Evolutionary conservation across 92 coral and sea anemone species (phyloP).

Genomic region (Parazoanthus darwini): DNA sequence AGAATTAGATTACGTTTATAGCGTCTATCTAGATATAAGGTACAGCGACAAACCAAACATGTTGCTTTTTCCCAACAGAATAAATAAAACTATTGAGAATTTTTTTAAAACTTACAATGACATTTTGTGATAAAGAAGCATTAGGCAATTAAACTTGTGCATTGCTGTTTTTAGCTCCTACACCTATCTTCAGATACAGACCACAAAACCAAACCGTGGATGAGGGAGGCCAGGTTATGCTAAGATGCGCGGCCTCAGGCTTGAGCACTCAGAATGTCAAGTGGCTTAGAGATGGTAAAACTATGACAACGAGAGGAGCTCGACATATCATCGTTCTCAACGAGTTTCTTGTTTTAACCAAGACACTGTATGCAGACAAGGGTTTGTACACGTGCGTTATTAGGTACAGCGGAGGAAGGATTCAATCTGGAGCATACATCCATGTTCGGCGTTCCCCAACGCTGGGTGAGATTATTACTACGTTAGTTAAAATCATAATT

Average conservation of each 20-base stretch:
- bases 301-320: slow-evolving; percentile 16
- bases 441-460: slow-evolving; percentile 48
- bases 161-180: slow-evolving; percentile 41
- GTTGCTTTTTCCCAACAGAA: no score
- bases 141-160: no score
- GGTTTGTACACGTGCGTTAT: slow-evolving; percentile 81
- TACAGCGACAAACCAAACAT: no score
- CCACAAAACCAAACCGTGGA: slow-evolving; percentile 71
- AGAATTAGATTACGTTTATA: no score
- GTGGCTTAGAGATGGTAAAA: slow-evolving; percentile 76
- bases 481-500: no score
- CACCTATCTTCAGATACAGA: slow-evolving; percentile 59
- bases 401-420: slow-evolving; percentile 63
- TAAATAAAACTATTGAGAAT: no score
- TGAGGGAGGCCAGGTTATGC: slow-evolving; percentile 45
- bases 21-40: no score
- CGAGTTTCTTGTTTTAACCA: slow-evolving; percentile 50
- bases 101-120: no score
- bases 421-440: slow-evolving; percentile 62
- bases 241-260: slow-evolving; percentile 63
- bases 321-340: slow-evolving; percentile 4
- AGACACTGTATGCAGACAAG: slow-evolving; percentile 46
- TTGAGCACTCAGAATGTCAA: slow-evolving; percentile 42
- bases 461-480: slow-evolving; percentile 21
- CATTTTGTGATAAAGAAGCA: no score